Base-by-base conservation (phyloP, 1,140 invertebrate species). In the Trichomalopsis sarcophagae region DNA sequence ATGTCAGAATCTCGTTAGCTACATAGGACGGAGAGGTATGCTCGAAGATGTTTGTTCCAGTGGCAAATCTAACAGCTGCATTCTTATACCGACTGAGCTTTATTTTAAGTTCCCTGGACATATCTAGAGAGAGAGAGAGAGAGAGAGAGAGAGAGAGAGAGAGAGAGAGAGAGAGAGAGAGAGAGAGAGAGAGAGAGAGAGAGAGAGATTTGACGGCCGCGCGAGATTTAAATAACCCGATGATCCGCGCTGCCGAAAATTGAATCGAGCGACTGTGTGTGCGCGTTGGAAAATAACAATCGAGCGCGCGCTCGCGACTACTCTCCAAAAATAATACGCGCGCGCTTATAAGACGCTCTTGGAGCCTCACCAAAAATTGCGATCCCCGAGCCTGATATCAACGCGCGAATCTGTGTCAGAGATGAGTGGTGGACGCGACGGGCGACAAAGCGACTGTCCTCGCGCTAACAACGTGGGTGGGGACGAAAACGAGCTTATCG, bases 321-420 rank as follows among this genome's bases (percentile, higher is more conserved):
- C 30, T 66, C 33, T 75, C 71, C 50, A 66, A 75, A 76, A 75
- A 82, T 73, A 82, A 75, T 74, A 66, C 23, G 40, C 40, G 50
- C 27, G 27, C 55, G 44, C 79, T 47, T 81, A 75, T 82, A 75
- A 82, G 75, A 82, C 75, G 75, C 74, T 66, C 33, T 82, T 82
- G 81, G 81, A 82, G 47, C 23, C 33, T 50, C 27, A 75, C 81
- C 81, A 82, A 74, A 82, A 82, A 74, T 62, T 62, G 44, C 27
- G 0, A 68, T 55, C 81, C 23, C 10, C 30, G 50, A 76, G 81
- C 30, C 10, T 76, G 73, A 82, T 82, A 82, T 82, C 80, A 74
- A 74, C 80, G 44, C 62, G 71, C 68, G 73, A 73, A 81, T 81
- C 50, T 73, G 55, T 81, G 68, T 69, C 69, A 81, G 73, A 36